phyloP scores from a whole-genome alignment of 1,140 invertebrate genomes.

The Episyrphus balteatus region DNA sequence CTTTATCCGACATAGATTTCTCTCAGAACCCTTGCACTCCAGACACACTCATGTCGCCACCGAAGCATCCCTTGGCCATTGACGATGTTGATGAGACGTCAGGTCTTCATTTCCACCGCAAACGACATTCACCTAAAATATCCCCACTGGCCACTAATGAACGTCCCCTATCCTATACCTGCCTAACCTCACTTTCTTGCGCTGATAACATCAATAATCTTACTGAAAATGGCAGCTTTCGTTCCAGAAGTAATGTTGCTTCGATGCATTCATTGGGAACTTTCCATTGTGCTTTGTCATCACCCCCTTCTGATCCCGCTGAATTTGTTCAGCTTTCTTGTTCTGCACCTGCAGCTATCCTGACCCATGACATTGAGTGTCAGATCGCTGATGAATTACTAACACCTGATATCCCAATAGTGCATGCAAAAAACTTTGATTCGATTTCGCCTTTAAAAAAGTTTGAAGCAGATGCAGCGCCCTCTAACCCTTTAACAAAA shows the following conservation, averaged over 20 bases:
- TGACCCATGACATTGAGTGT: slow-evolving; percentile 16
- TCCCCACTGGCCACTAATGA: slow-evolving; percentile 39
- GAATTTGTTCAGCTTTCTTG: slow-evolving; percentile 24
- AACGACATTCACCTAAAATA: slow-evolving; percentile 19
- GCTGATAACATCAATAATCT: background rate
- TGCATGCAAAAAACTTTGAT: too few relatives aligned
- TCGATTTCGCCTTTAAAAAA: too few relatives aligned
- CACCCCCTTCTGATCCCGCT: slow-evolving; percentile 9
- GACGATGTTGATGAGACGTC: slow-evolving; percentile 7
- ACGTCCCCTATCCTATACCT: slow-evolving; percentile 36
- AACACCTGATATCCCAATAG: too few relatives aligned
- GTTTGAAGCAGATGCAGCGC: too few relatives aligned
- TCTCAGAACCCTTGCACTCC: slow-evolving; percentile 25
- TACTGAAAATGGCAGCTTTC: too few relatives aligned
- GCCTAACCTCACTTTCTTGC: slow-evolving; percentile 9
- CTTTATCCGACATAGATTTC: slow-evolving; percentile 43
- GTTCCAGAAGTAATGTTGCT: background rate
- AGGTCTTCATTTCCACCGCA: slow-evolving; percentile 7
- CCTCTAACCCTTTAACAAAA: too few relatives aligned
- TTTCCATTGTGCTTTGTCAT: background rate
- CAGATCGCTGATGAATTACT: too few relatives aligned
- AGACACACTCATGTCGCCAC: slow-evolving; percentile 5
- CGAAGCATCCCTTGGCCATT: background rate
- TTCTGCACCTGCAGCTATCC: slow-evolving; percentile 26
- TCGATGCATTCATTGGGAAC: slow-evolving; percentile 3